These are phyloP conservation scores for Paracentrotus lividus DNA, from an alignment of 53 echinoderm and acorn worm genomes.

Conservation along the genomic window DNA sequence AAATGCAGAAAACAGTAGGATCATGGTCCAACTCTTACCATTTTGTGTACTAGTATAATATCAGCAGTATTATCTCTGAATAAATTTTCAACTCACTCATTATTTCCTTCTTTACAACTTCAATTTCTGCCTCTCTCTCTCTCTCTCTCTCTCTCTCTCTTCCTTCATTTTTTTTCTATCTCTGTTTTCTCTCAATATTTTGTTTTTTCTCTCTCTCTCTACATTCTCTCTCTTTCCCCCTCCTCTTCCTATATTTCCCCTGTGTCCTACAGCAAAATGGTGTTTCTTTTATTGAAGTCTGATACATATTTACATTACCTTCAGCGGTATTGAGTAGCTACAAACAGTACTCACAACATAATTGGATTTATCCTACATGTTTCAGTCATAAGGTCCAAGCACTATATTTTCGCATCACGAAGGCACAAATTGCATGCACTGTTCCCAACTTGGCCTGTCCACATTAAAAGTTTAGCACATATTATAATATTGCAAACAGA, in stretches of 20 bases:
- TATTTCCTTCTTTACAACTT: not conserved
- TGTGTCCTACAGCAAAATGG: not conserved
- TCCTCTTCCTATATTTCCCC: not conserved
- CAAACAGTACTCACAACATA: not conserved
- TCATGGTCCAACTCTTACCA: no score
- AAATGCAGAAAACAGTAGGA: no score
- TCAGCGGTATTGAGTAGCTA: constrained; percentile 33
- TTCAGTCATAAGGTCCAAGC: not conserved
- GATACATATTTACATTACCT: constrained; percentile 68
- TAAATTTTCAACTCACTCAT: not conserved
- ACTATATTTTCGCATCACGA: not conserved
- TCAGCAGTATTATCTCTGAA: no score
- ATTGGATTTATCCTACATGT: constrained; percentile 31
- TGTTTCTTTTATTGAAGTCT: constrained; percentile 19
- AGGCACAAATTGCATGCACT: not conserved
- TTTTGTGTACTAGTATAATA: no score
- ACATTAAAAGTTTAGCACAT: not conserved
- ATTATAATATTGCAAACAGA: no score
- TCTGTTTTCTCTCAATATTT: not conserved
- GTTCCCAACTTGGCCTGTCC: not conserved
- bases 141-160: not conserved
- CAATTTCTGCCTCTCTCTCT: not conserved
- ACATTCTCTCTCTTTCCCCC: not conserved
- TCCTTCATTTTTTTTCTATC: not conserved
- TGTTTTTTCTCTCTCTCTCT: not conserved